Evolutionary conservation across 2,113 vertebrate genomes (phyloP).

Genomic region (Ammodytes marinus): DNA sequence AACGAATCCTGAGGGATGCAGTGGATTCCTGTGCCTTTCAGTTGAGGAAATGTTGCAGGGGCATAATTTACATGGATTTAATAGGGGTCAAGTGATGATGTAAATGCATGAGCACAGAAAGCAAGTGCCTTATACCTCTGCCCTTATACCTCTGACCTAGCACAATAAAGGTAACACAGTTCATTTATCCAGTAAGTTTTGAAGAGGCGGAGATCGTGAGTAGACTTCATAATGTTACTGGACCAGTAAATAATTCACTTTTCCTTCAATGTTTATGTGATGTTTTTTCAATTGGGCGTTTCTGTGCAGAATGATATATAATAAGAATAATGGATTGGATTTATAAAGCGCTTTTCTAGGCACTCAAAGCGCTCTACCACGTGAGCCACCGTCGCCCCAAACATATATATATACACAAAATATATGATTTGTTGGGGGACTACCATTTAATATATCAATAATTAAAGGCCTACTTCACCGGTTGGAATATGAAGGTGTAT

Average conservation of each 20-base stretch:
- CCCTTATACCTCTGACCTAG: background rate
- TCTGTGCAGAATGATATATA: background rate
- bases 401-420: slow-evolving; percentile 9
- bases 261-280: slow-evolving; percentile 5
- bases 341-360: no score
- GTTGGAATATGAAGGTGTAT: no score
- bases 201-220: slow-evolving; percentile 3
- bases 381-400: background rate
- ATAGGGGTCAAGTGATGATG: slow-evolving; percentile 60
- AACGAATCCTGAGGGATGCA: slow-evolving; percentile 39
- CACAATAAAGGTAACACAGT: slow-evolving; percentile 16
- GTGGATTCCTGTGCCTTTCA: slow-evolving; percentile 18
- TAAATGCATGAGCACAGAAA: slow-evolving; percentile 54
- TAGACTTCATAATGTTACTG: background rate
- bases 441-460: slow-evolving; percentile 2
- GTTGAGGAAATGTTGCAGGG: slow-evolving; percentile 26
- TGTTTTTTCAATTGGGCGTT: background rate
- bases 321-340: background rate
- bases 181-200: background rate
- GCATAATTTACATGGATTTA: slow-evolving; percentile 45
- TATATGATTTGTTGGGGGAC: background rate
- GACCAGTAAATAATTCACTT: slow-evolving; percentile 10
- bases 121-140: background rate
- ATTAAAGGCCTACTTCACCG: background rate
- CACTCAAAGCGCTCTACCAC: no score